A percentile compares a stretch with the other conserved stretches of the same genome.
phyloP scores from a whole-genome alignment of 64 coral and sea anemone species.

The Acropora yongei region DNA sequence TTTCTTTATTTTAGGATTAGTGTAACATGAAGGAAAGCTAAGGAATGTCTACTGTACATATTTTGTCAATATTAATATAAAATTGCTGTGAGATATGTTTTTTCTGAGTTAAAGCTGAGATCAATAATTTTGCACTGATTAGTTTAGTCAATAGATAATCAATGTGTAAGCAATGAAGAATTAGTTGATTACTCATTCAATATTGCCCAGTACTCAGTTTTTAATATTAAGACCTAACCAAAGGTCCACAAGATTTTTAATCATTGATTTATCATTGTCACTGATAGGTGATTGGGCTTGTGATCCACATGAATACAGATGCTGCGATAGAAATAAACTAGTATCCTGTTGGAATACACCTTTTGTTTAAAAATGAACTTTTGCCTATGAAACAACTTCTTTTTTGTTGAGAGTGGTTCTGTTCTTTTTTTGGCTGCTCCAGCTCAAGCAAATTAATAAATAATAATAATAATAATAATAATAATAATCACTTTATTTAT shows the following conservation, averaged over 20 bases:
- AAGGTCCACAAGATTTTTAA: constrained; percentile 8
- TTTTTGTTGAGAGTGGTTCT: background rate
- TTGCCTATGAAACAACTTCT: constrained; percentile 18
- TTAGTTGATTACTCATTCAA: constrained; percentile 17
- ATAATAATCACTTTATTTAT: too few relatives aligned
- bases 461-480: too few relatives aligned
- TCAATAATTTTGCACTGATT: background rate
- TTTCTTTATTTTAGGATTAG: constrained; percentile 20
- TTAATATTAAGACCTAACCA: background rate
- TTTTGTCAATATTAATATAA: constrained; percentile 19
- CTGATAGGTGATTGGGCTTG: constrained; percentile 6
- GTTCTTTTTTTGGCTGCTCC: background rate
- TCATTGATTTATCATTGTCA: constrained; percentile 19
- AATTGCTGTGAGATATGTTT: background rate
- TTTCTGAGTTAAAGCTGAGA: constrained; percentile 2
- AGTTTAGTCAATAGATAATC: background rate
- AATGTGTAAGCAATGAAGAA: background rate
- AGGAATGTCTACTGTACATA: background rate
- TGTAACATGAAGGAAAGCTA: constrained; percentile 10
- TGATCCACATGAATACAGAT: constrained; percentile 20
- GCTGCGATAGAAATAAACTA: background rate
- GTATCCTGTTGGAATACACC: background rate
- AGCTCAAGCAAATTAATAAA: background rate
- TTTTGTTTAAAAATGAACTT: constrained; percentile 2
- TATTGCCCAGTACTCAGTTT: constrained; percentile 5